Conservation (phyloP, 2,113 vertebrate genomes). For the Sinocyclocheilus rhinocerous region DNA sequence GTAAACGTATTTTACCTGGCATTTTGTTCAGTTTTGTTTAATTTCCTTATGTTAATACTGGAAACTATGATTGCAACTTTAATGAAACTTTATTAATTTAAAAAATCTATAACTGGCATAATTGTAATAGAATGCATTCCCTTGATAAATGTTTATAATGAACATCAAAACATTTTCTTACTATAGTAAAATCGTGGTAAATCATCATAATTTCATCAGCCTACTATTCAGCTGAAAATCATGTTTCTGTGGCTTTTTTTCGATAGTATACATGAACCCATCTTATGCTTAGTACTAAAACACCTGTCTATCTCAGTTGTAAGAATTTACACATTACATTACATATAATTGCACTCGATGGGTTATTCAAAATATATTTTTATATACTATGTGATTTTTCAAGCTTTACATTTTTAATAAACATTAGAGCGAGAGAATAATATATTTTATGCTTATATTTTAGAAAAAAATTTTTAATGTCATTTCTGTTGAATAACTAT, state of each 20-base stretch:
- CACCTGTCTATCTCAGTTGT: background rate
- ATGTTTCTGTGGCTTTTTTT: background rate
- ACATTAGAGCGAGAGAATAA: background rate
- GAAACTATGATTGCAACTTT: background rate
- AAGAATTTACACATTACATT: background rate
- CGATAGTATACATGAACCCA: background rate
- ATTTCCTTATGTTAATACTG: background rate
- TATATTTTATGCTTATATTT: background rate
- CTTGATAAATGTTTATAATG: background rate
- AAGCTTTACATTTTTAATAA: background rate
- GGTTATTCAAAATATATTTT: background rate
- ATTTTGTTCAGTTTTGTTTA: background rate
- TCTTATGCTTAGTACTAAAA: background rate
- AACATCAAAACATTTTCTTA: background rate
- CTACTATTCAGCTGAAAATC: background rate
- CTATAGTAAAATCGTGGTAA: background rate
- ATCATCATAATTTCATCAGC: background rate
- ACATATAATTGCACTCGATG: background rate
- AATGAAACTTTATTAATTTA: background rate
- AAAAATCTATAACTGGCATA: background rate
- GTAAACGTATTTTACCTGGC: background rate
- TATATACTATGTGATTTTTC: background rate
- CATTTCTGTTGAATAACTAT: background rate
- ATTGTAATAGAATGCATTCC: background rate
- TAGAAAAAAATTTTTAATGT: background rate